phyloP scores from a whole-genome alignment of 2,113 vertebrate genomes.

The Hippolais icterina region DNA sequence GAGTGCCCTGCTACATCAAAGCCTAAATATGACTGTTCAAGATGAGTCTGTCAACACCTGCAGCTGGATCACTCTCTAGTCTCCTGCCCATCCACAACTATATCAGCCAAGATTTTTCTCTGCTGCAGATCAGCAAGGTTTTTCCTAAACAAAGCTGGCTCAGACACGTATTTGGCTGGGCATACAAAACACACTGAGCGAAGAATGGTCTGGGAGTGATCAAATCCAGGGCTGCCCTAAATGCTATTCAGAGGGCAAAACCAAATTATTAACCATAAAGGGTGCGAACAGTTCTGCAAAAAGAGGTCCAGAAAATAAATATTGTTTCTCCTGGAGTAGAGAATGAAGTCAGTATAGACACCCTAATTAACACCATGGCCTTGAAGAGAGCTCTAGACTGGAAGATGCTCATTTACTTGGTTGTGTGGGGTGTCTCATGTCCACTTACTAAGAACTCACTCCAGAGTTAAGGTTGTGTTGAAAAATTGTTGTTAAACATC shows the following conservation, averaged over 20 bases:
- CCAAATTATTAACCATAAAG: not conserved
- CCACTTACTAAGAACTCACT: not conserved
- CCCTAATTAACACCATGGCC: not conserved
- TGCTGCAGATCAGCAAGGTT: not conserved
- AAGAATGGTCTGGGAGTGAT: not conserved
- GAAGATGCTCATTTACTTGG: not conserved
- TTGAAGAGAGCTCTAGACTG: not conserved
- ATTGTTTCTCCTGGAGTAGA: not conserved
- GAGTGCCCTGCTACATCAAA: not conserved
- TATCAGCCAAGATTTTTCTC: not conserved
- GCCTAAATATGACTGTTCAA: not conserved
- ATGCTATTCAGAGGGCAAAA: not conserved
- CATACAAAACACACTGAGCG: not conserved
- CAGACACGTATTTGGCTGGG: fast-evolving
- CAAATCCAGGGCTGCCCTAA: not conserved
- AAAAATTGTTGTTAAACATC: not conserved
- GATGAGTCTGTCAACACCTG: not conserved
- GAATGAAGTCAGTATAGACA: not conserved
- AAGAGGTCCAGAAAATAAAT: not conserved
- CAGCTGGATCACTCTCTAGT: not conserved
- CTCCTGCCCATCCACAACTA: not conserved
- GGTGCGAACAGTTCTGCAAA: not conserved
- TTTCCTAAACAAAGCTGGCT: not conserved
- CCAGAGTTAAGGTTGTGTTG: not conserved
- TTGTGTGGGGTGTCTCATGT: not conserved